Evolutionary conservation across 2,888 invertebrate genomes (phyloP).

Genomic region (Charanyca ferruginea): DNA sequence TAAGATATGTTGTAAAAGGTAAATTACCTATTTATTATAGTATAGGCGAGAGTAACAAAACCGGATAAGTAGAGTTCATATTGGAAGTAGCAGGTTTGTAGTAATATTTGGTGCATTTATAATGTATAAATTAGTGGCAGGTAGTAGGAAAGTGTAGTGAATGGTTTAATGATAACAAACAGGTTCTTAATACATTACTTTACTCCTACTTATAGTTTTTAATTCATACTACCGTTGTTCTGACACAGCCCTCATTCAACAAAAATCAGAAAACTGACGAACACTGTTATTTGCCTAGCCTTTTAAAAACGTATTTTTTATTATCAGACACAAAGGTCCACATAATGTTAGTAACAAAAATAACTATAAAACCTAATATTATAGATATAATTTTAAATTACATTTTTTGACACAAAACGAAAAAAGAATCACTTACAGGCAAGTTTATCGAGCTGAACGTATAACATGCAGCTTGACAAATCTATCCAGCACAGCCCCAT

Average conservation of each 20-base stretch:
- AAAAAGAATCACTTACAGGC: too few species aligned
- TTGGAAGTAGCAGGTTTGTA: conserved; percentile 12
- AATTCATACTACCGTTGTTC: not conserved
- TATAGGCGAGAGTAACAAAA: conserved; percentile 8
- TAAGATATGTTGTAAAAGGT: conserved; percentile 48
- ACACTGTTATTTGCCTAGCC: too few species aligned
- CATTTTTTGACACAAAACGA: too few species aligned
- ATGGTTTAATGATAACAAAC: not conserved
- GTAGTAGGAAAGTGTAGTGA: not conserved
- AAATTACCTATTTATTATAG: conserved; percentile 59
- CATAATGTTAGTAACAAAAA: too few species aligned
- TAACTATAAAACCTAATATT: too few species aligned
- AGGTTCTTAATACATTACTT: too few species aligned
- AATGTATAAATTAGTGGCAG: not conserved
- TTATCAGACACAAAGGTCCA: too few species aligned
- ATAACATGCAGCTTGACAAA: too few species aligned
- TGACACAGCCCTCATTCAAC: not conserved
- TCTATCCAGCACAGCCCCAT: too few species aligned
- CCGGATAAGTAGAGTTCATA: conserved; percentile 21
- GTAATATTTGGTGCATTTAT: conserved; percentile 1
- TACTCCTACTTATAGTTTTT: not conserved
- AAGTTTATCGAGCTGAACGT: too few species aligned
- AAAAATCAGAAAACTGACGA: not conserved
- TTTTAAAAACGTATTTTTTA: too few species aligned
- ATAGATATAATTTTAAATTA: too few species aligned